Conservation (phyloP, 2,113 vertebrate genomes). For the Haemorhous mexicanus region DNA sequence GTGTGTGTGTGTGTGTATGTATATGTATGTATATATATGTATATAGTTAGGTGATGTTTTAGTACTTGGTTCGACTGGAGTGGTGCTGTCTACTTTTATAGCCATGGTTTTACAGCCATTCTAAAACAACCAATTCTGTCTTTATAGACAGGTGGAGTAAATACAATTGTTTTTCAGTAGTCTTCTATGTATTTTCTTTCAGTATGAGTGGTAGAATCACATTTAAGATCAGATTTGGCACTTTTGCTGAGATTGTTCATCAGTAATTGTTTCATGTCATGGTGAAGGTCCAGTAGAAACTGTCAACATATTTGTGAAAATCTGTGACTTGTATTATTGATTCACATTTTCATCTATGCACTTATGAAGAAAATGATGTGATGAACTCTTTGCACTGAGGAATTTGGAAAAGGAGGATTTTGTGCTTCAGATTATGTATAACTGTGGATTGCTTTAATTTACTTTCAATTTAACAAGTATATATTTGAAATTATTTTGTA, state of each 20-base stretch:
- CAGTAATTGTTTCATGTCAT: neutral
- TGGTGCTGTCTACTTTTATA: neutral
- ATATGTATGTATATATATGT: neutral
- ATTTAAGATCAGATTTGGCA: neutral
- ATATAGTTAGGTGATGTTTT: neutral
- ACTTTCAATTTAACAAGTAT: neutral
- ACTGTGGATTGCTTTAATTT: neutral
- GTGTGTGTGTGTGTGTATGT: neutral
- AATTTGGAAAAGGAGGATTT: neutral
- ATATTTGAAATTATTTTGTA: neutral
- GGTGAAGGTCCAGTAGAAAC: neutral
- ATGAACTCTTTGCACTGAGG: neutral
- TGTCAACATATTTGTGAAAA: neutral
- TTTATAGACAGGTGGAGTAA: neutral
- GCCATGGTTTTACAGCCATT: neutral
- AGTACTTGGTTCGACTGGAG: neutral
- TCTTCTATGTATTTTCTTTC: neutral
- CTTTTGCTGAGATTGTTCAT: neutral
- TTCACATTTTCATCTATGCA: neutral
- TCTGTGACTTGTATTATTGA: neutral
- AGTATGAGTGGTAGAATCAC: neutral
- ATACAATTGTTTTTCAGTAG: neutral
- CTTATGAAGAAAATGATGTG: rapidly evolving
- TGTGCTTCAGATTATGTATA: neutral
- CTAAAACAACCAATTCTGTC: neutral